Percentiles rank a stretch among this genome's conserved stretches.
Conservation (phyloP, 2,797 vertebrate species). For the Phataginus tricuspis region DNA sequence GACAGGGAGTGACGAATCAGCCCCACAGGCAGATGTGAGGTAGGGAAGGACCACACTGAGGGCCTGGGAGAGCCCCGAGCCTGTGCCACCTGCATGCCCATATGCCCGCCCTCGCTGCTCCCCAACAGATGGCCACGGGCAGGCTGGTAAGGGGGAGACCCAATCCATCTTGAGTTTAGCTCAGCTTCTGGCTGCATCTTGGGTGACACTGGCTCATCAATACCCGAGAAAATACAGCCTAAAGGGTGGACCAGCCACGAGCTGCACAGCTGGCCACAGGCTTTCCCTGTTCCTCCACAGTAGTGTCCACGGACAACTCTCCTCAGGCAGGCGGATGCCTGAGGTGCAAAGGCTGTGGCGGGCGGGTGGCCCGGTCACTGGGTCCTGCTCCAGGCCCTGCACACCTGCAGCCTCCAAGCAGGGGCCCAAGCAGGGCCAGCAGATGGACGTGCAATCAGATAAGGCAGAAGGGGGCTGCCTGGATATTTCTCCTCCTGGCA, state of each 20-base stretch:
- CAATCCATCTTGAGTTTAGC: slow-evolving; percentile 59
- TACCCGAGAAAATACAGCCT: slow-evolving; percentile 61
- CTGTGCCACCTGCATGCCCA: background rate
- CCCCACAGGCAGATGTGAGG: background rate
- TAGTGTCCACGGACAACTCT: background rate
- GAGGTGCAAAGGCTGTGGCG: rapidly evolving
- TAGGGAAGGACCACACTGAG: background rate
- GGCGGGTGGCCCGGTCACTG: background rate
- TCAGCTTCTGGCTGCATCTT: slow-evolving; percentile 56
- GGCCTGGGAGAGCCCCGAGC: background rate
- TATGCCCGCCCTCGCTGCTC: background rate
- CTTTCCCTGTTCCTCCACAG: background rate
- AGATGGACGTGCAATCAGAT: background rate
- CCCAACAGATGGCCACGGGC: background rate
- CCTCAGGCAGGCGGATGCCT: rapidly evolving
- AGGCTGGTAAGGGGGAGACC: slow-evolving; percentile 46
- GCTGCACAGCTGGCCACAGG: background rate
- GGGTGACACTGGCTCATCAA: slow-evolving; percentile 66
- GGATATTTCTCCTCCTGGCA: background rate
- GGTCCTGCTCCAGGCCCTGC: background rate
- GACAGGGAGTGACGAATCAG: background rate
- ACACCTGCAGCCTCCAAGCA: rapidly evolving
- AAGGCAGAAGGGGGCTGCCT: background rate
- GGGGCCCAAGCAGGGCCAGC: background rate
- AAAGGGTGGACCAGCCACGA: slow-evolving; percentile 50